Evolutionary conservation across 2,888 invertebrate genomes (phyloP), one percentile per base, ranked within the genome.

Genomic region (Bugula neritina): DNA sequence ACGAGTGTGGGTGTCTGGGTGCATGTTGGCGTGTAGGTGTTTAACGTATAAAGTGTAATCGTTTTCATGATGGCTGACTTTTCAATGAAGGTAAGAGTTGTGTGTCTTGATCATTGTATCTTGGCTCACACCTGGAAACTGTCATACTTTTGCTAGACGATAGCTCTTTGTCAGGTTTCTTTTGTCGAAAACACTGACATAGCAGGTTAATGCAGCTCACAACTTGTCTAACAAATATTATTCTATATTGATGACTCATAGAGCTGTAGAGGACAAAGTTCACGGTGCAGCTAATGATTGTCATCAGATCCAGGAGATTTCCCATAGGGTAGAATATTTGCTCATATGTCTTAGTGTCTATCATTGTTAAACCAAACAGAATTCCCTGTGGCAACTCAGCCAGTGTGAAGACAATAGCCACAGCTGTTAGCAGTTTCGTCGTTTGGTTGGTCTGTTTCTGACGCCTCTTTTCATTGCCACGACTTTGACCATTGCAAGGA

Each of bases 241-340:
- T 34, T 63, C 63, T 27, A 31, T 31, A 63, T n/a, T 63, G 63
- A n/a, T 21, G 27, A 74, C 93, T 94, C 95, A 96, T 95, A 71
- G 92, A 88, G 80, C 94, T 95, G 83, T 96, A 96, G 69, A 96
- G 87, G 72, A 95, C 90, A 81, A 96, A 96, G 84, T 94, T 96
- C 73, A 95, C 91, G 0, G 93, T 92, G 10, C 94, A 93, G 84
- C 95, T 96, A 77, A 93, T 86, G 73, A 96, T 87, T 0, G 95
- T 94, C 79, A 94, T 84, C 74, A 93, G 89, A 85, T 96, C 94
- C 90, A 94, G 91, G 72, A 94, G 82, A 81, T 94, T 94, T 0
- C 86, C 86, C 23, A 86, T 78, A 3, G 80, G 82, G 74, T 77
- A 77, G 85, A 95, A 95, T 35, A 86, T 81, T 23, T 81, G 75